Base-by-base conservation (phyloP, 2,113 vertebrate genomes). In the Gopherus flavomarginatus region DNA sequence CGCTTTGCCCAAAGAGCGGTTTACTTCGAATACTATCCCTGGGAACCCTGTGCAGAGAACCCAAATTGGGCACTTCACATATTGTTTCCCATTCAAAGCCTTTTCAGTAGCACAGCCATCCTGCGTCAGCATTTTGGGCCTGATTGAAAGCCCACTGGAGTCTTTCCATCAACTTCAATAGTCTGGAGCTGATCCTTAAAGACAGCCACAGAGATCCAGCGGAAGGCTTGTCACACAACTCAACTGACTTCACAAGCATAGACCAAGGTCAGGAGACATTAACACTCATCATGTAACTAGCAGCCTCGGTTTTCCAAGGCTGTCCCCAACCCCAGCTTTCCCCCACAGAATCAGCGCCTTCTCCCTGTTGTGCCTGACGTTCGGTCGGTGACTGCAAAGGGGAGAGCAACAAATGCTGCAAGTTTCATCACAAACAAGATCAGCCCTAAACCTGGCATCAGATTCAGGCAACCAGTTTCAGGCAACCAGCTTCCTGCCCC, bases 1-100 rank as follows among this genome's bases (percentile, higher is more conserved):
- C 8, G 27, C 0, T 3, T 50, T 31, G 50, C 26, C 24, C 65
- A 0, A 35, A 35, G 88, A 87, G 79, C 1, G 0, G 9, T 14
- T 1, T 47, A 44, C 22, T 27, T 10, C 1, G 1, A 26, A 29
- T 29, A 0, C 0, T 1, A 17, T 35, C 24, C 1, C 81, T 8
- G 50, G 13, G 38, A 49, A 38, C 47, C 77, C n/a, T 79, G 8
- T 75, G 21, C 13, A 7, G 42, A 44, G 24, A 14, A 47, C 5
- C 12, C 3, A 11, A 16, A 47, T 42, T 78, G 24, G 47, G 24
- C 22, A 12, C 3, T 27, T 47, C 4, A 13, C n/a, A 26, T 10
- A 24, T 27, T 0, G 56, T 57, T 35, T 35, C 17, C 24, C 54
- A 86, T n/a, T 47, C 19, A 52, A 29, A 49, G 3, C 4, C 44